A percentile compares a stretch with the other conserved stretches of the same genome.
Conservation (phyloP, 2,888 invertebrate species). For the Monochamus alternatus region DNA sequence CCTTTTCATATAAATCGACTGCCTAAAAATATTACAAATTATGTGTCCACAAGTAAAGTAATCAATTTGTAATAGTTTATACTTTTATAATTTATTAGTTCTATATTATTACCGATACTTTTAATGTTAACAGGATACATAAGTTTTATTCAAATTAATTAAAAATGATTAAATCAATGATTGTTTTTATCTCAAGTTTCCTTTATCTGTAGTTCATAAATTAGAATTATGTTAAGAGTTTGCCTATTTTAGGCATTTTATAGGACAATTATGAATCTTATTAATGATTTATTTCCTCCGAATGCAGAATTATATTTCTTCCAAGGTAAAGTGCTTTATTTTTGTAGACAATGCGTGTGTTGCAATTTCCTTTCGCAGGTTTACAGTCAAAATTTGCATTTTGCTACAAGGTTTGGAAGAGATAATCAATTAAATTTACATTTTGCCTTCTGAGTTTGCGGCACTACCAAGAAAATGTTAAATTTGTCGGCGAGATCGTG, state of each 20-base stretch:
- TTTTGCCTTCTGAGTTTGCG: slow-evolving; percentile 28
- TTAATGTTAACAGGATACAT: neutral
- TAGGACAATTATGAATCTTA: neutral
- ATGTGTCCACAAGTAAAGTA: too few species aligned
- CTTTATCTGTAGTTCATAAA: neutral
- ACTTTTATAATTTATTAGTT: too few species aligned
- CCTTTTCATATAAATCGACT: too few species aligned
- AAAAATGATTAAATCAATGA: neutral
- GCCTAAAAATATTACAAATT: too few species aligned
- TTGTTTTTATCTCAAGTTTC: neutral
- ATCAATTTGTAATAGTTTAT: too few species aligned
- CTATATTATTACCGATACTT: too few species aligned
- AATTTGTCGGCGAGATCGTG: slow-evolving; percentile 21
- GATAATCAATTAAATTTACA: slow-evolving; percentile 37
- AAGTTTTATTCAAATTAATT: neutral
- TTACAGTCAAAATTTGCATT: slow-evolving; percentile 25
- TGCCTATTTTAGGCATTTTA: neutral
- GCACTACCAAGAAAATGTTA: slow-evolving; percentile 27
- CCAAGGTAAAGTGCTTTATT: slow-evolving; percentile 21
- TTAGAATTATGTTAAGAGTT: neutral
- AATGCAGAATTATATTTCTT: slow-evolving; percentile 20
- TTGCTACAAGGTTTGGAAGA: slow-evolving; percentile 27
- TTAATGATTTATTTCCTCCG: slow-evolving; percentile 9
- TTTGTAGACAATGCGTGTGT: slow-evolving; percentile 7
- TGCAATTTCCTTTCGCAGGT: slow-evolving; percentile 34